Evolutionary conservation across 2,113 vertebrate genomes (phyloP).

Genomic region (Dinomys branickii): DNA sequence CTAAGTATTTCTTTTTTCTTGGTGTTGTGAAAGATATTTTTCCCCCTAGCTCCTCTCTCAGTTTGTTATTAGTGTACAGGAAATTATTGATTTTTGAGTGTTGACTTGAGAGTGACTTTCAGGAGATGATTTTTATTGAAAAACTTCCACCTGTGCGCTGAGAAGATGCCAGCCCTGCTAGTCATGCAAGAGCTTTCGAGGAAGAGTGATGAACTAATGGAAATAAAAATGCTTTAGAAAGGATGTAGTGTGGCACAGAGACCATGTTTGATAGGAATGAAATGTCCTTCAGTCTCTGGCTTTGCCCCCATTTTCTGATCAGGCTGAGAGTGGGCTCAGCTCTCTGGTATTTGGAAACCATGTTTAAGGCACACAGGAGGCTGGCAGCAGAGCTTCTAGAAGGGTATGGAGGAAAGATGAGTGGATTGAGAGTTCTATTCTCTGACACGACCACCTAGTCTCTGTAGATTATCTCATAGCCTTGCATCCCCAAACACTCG

Average conservation of each 20-base stretch:
- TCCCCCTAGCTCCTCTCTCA: background rate
- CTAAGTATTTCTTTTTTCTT: background rate
- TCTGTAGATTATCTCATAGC: background rate
- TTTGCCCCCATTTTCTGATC: background rate
- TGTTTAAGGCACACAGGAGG: background rate
- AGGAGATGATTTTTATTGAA: background rate
- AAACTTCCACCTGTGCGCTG: background rate
- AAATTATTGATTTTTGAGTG: background rate
- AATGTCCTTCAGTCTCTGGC: background rate
- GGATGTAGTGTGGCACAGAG: background rate
- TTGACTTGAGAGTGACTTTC: background rate
- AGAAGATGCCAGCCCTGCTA: background rate
- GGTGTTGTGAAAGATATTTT: background rate
- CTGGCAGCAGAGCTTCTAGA: background rate
- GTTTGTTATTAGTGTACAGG: background rate
- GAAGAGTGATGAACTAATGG: background rate
- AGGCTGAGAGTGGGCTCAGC: background rate
- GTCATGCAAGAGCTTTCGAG: background rate
- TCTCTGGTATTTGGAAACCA: background rate
- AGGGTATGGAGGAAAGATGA: background rate
- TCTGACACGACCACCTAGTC: background rate
- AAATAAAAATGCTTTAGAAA: conserved; percentile 5
- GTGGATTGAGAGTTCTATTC: background rate
- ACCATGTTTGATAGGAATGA: background rate
- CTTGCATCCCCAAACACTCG: background rate